Base-by-base conservation (phyloP, 2,113 vertebrate genomes). In the Hepsetus odoe region DNA sequence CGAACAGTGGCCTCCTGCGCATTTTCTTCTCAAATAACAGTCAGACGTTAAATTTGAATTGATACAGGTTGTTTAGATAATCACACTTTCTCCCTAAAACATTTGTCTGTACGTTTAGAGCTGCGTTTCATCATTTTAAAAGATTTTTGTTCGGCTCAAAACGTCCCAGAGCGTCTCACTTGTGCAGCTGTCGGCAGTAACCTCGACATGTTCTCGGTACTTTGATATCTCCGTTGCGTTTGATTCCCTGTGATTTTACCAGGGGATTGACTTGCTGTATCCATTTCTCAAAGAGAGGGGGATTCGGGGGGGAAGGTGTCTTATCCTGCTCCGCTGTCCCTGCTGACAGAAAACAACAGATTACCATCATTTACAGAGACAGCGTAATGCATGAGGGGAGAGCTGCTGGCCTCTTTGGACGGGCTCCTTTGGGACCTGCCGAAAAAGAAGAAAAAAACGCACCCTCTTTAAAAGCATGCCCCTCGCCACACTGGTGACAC, bases 291-390 rank as follows among this genome's bases (percentile, higher is more conserved):
- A 68, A 81, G 80, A 74, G 77, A 74, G 68, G 46, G 53, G 81
- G 51, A 80, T 82, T 73, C 62, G 62, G 32, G 65, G 72, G 56
- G 70, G 75, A 77, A 84, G 81, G 78, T 74, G 58, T 83, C 28
- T 80, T 86, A 81, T 87, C 69, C 74, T 70, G 64, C 74, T 49
- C 68, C 66, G 67, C 83, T 80, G 74, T 87, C 83, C 76, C 83
- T 40, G 72, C 74, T 86, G 89, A 86, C 82, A 82, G 81, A 80
- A 85, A 90, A 90, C 88, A 86, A 85, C 80, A 76, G 82, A 85
- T 83, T 88, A 89, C 83, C 82, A 84, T 90, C 85, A 87, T 90
- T 88, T 84, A 86, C 81, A 83, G 51, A 88, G 89, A 87, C 82
- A 87, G 85, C 59, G 76, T 77, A 80, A 88, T 84, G 82, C 82